Evolutionary conservation across 1,140 invertebrate genomes (phyloP).

Genomic region (Pygmarrhopalites habei): DNA sequence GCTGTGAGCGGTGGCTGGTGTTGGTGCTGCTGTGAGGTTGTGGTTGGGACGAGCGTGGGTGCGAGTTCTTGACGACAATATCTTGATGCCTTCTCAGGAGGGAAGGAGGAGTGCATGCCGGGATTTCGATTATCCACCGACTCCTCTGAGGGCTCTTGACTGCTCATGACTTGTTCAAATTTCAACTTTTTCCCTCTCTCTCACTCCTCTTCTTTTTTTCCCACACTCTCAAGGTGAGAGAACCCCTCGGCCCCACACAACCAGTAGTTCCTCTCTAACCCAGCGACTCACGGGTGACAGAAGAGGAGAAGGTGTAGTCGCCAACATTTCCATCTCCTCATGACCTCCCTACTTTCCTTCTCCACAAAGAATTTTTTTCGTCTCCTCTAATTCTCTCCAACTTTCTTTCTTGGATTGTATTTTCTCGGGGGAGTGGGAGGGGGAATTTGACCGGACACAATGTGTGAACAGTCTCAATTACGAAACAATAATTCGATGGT

Average conservation of each 20-base stretch:
- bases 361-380: not conserved
- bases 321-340: not conserved
- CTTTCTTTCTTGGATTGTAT: too few species aligned
- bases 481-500: too few species aligned
- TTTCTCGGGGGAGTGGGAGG: too few species aligned
- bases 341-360: not conserved
- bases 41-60: too few species aligned
- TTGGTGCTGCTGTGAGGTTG: too few species aligned
- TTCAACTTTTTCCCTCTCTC: not conserved
- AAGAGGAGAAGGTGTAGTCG: not conserved
- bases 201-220: not conserved
- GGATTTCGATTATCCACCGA: not conserved
- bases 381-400: not conserved
- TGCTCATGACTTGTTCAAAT: not conserved
- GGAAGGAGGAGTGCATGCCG: not conserved
- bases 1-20: too few species aligned
- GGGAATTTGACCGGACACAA: too few species aligned
- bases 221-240: not conserved
- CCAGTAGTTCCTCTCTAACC: not conserved
- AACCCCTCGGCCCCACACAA: not conserved
- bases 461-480: too few species aligned
- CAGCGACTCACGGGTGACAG: not conserved
- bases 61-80: not conserved
- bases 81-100: not conserved
- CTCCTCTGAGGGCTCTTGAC: conserved; percentile 2